These are phyloP conservation scores for Drosophila kanekoi DNA, from an alignment of 2,888 invertebrate species.

Conservation along the genomic window DNA sequence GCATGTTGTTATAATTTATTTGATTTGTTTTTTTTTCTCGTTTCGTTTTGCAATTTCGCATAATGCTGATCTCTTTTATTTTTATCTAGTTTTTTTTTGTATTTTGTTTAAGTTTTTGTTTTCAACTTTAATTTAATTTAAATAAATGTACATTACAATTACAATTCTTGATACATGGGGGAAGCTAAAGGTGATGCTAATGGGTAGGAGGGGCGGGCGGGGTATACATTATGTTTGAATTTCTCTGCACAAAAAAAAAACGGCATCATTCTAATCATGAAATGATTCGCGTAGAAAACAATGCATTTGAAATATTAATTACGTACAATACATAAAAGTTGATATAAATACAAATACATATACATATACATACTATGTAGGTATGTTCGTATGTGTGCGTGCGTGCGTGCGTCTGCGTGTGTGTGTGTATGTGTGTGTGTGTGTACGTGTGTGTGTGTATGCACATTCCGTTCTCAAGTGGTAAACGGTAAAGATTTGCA, in stretches of 20 bases:
- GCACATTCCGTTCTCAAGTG: slow-evolving; percentile 1
- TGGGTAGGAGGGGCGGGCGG: not conserved
- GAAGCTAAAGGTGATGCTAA: not conserved
- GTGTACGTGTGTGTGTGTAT: slow-evolving; percentile 17
- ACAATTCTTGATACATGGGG: slow-evolving; percentile 44
- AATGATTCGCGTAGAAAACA: slow-evolving; percentile 45
- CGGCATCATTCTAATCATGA: slow-evolving; percentile 32
- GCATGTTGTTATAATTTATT: slow-evolving; percentile 40
- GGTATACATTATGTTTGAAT: slow-evolving; percentile 3
- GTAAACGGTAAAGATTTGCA: slow-evolving; percentile 7
- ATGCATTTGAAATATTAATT: slow-evolving; percentile 60
- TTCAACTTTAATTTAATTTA: slow-evolving; percentile 66
- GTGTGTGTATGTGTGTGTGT: slow-evolving; percentile 8
- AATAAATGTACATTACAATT: slow-evolving; percentile 68
- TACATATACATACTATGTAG: slow-evolving; percentile 29
- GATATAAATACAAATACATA: slow-evolving; percentile 51
- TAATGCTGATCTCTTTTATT: slow-evolving; percentile 31
- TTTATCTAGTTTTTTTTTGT: slow-evolving; percentile 50
- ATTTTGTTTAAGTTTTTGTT: slow-evolving; percentile 47
- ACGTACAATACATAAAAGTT: slow-evolving; percentile 61
- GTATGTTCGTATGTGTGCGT: slow-evolving; percentile 1
- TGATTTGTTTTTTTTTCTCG: slow-evolving; percentile 32
- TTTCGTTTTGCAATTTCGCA: slow-evolving; percentile 41
- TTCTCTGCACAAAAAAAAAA: no score
- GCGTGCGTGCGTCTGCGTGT: slow-evolving; percentile 17